Percentiles rank a stretch among this genome's conserved stretches.
These are phyloP conservation scores for Xanthorhoe designata DNA, from an alignment of 2,888 invertebrate genomes.

Conservation along the genomic window DNA sequence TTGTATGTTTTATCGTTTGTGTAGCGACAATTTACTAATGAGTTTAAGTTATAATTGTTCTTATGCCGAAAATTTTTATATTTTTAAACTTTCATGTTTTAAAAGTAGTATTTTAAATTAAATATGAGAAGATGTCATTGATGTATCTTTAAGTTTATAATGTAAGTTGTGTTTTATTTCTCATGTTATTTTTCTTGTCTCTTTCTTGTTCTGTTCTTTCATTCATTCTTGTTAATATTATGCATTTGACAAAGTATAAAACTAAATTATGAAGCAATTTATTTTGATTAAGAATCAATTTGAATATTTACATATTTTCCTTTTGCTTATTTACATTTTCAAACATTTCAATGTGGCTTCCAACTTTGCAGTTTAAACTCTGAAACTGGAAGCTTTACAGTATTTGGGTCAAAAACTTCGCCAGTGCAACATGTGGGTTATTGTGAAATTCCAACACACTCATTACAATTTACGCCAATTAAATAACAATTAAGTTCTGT, in stretches of 20 bases:
- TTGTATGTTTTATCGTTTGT: slow-evolving; percentile 17
- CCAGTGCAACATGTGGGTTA: slow-evolving; percentile 22
- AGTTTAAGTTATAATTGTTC: not conserved
- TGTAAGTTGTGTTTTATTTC: too few relatives aligned
- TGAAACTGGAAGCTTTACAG: not conserved
- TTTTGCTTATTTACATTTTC: not conserved
- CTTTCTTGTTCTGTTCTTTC: too few relatives aligned
- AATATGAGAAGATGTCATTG: too few relatives aligned
- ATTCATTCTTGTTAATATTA: too few relatives aligned
- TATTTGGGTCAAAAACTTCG: slow-evolving; percentile 14
- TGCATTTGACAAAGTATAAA: too few relatives aligned
- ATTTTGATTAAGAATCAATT: too few relatives aligned
- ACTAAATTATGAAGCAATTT: too few relatives aligned
- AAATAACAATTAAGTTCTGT: slow-evolving; percentile 24
- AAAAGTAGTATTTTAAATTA: too few relatives aligned
- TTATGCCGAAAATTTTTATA: not conserved
- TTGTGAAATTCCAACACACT: slow-evolving; percentile 4
- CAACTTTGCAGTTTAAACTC: slow-evolving; percentile 2
- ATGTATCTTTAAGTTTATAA: too few relatives aligned
- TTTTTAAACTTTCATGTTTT: not conserved
- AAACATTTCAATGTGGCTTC: not conserved
- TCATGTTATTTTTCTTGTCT: too few relatives aligned
- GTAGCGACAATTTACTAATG: slow-evolving; percentile 4
- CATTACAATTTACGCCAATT: slow-evolving; percentile 21
- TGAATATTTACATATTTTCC: too few relatives aligned